These are phyloP conservation scores for Andrena praecox DNA, from an alignment of 2,888 invertebrate genomes.

Conservation along the genomic window DNA sequence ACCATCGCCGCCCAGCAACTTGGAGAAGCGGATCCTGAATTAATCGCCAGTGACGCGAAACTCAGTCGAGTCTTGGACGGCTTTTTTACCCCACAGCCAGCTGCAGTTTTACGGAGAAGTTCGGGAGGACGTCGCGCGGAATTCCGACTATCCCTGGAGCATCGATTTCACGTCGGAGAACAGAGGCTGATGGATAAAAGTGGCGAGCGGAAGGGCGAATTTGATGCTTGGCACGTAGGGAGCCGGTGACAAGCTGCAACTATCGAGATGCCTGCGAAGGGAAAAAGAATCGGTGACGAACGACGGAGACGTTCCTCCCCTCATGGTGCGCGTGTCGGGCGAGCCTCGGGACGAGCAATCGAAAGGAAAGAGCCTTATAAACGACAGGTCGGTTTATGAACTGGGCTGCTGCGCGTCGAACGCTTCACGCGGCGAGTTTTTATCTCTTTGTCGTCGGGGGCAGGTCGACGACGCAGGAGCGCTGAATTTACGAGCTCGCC, in stretches of 20 bases:
- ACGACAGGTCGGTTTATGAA: conserved; percentile 37
- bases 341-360: conserved; percentile 23
- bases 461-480: conserved; percentile 9
- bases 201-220: conserved; percentile 13
- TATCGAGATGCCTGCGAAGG: conserved; percentile 42
- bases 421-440: not conserved
- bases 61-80: not conserved
- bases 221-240: conserved; percentile 64
- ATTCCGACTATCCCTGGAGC: conserved; percentile 15
- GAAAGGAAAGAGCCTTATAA: conserved; percentile 15
- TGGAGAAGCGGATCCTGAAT: conserved; percentile 14
- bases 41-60: conserved; percentile 14
- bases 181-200: conserved; percentile 38
- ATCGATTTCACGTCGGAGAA: conserved; percentile 42
- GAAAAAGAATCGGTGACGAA: conserved; percentile 53
- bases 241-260: conserved; percentile 52
- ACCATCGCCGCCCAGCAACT: conserved; percentile 19
- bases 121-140: not conserved
- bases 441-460: conserved; percentile 4
- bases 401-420: not conserved
- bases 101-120: not conserved
- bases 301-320: conserved; percentile 3
- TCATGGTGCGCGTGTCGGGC: not conserved
- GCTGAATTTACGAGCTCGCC: conserved; percentile 15
- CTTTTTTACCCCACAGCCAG: not conserved